A percentile compares a stretch with the other conserved stretches of the same genome.
These are phyloP conservation scores for Aulostomus chinensis DNA, from an alignment of 2,797 vertebrate genomes.

Conservation along the genomic window DNA sequence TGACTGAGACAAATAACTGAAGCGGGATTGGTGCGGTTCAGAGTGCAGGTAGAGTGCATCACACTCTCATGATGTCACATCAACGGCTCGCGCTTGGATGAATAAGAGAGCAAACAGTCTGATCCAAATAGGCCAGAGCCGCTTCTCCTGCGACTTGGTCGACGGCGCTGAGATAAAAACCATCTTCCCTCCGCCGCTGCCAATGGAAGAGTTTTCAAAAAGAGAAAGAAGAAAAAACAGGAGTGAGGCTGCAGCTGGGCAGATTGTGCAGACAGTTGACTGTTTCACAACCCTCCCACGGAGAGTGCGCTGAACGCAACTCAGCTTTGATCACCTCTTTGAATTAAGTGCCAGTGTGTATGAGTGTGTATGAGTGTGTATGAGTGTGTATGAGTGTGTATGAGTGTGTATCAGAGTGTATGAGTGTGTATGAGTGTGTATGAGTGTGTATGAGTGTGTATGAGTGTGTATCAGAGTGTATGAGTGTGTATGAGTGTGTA, in stretches of 20 bases:
- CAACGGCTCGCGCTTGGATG: constrained; percentile 6
- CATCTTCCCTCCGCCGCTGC: constrained; percentile 11
- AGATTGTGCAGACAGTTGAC: constrained; percentile 65
- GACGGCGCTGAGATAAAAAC: constrained; percentile 2
- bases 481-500: no score
- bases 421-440: no score
- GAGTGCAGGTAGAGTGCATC: background rate
- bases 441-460: no score
- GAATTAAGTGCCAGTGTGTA: constrained; percentile 55
- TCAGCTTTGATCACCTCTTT: constrained; percentile 67
- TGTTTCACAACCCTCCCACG: constrained; percentile 68
- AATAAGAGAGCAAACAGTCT: constrained; percentile 11
- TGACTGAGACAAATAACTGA: no score
- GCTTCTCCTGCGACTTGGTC: constrained; percentile 27
- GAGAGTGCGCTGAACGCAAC: constrained; percentile 63
- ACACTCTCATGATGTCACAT: constrained; percentile 2
- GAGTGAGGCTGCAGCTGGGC: constrained; percentile 35
- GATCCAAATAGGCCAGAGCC: constrained; percentile 41
- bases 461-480: no score
- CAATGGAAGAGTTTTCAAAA: constrained; percentile 13
- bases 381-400: background rate
- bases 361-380: constrained; percentile 4
- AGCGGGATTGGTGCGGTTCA: no score
- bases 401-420: no score
- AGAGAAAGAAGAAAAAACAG: constrained; percentile 3